phyloP scores from a whole-genome alignment of 2,797 vertebrate genomes.

The Mus caroli region DNA sequence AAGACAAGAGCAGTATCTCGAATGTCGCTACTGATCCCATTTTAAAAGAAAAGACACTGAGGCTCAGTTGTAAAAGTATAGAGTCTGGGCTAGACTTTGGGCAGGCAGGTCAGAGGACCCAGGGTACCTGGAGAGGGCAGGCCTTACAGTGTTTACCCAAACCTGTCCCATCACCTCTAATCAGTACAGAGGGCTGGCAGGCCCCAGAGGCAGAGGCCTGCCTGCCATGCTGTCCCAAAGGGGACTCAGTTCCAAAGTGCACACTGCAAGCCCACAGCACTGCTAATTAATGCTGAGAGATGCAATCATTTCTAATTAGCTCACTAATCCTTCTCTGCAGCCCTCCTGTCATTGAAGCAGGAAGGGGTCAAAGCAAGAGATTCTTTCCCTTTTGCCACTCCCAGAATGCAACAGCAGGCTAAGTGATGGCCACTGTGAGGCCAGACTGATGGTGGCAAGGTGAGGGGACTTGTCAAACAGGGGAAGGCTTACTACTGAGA shows the following conservation, averaged over 20 bases:
- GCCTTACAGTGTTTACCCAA: constrained; percentile 62
- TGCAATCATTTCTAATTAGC: constrained; percentile 93
- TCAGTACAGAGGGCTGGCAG: constrained; percentile 82
- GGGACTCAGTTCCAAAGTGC: constrained; percentile 89
- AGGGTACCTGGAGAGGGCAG: constrained; percentile 59
- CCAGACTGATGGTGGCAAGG: background rate
- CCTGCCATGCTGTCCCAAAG: constrained; percentile 86
- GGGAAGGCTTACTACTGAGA: constrained; percentile 35
- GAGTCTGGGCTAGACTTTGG: constrained; percentile 1
- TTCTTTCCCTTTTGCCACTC: constrained; percentile 62
- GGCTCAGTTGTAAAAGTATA: constrained; percentile 43
- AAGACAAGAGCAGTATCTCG: constrained; percentile 38
- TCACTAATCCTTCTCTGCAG: constrained; percentile 89
- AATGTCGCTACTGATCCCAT: constrained; percentile 52
- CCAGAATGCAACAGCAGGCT: constrained; percentile 49
- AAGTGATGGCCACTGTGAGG: constrained; percentile 41
- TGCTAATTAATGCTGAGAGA: constrained; percentile 92
- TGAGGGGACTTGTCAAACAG: background rate
- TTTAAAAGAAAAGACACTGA: constrained; percentile 76
- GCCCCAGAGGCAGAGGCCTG: constrained; percentile 86
- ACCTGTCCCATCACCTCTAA: constrained; percentile 89
- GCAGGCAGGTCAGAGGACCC: background rate
- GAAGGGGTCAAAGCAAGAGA: constrained; percentile 81
- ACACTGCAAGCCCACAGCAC: constrained; percentile 87
- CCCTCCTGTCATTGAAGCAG: constrained; percentile 78